These are phyloP conservation scores for Neosalanx taihuensis DNA, from an alignment of 2,797 vertebrate species.

Conservation along the genomic window DNA sequence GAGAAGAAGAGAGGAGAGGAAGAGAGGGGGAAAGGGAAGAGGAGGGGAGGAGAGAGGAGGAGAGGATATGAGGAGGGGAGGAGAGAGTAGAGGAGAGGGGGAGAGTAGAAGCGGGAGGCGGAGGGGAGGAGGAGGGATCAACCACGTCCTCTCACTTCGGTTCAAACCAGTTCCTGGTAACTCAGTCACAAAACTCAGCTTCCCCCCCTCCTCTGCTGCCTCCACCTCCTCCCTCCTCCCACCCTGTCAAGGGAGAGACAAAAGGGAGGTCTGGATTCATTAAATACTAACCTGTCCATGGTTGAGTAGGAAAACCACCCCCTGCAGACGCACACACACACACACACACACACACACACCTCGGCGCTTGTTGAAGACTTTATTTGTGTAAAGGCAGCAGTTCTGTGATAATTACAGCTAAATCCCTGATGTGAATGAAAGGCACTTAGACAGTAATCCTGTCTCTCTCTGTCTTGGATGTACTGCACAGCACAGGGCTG, in stretches of 20 bases:
- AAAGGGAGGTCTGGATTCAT: conserved; percentile 25
- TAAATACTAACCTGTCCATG: conserved; percentile 44
- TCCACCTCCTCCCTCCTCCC: conserved; percentile 19
- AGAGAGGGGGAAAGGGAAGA: conserved; percentile 84
- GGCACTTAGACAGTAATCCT: conserved; percentile 49
- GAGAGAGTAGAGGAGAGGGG: too few species aligned
- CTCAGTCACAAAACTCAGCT: too few species aligned
- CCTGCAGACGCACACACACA: neutral
- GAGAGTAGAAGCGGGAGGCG: too few species aligned
- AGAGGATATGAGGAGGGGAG: too few species aligned
- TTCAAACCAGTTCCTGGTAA: too few species aligned
- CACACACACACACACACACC: neutral
- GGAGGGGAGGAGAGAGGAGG: conserved; percentile 70
- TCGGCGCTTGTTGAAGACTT: conserved; percentile 22
- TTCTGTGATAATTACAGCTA: conserved; percentile 49
- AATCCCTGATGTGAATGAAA: conserved; percentile 50
- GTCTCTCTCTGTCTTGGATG: conserved; percentile 25
- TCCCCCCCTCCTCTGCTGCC: neutral
- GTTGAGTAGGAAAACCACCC: conserved; percentile 44
- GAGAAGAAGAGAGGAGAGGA: conserved; percentile 65
- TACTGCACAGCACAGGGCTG: conserved; percentile 8
- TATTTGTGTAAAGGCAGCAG: conserved; percentile 29
- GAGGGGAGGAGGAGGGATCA: conserved; percentile 16
- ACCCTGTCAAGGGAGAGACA: conserved; percentile 1
- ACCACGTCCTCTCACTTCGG: too few species aligned